Evolutionary conservation across 2,113 vertebrate species (phyloP).

Genomic region (Nothoprocta perdicaria): DNA sequence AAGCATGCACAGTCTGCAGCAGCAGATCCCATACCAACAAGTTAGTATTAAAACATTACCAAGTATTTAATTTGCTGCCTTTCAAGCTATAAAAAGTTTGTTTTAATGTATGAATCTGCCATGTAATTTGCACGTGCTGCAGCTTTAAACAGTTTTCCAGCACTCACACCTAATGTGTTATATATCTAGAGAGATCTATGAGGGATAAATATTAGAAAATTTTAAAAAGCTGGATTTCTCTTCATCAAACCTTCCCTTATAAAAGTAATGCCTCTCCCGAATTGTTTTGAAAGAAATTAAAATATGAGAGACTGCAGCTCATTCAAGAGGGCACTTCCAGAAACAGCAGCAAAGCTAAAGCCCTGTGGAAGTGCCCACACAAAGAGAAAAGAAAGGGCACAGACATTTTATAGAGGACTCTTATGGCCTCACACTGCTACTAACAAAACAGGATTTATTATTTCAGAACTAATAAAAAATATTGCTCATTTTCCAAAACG

Average conservation of each 20-base stretch:
- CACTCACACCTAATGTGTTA: neutral
- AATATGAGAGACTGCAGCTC: neutral
- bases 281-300: neutral
- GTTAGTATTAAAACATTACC: neutral
- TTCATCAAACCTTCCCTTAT: neutral
- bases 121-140: accelerated
- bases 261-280: neutral
- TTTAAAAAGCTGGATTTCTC: neutral
- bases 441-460: neutral
- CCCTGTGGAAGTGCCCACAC: accelerated
- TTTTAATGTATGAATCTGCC: neutral
- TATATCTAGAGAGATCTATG: neutral
- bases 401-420: accelerated
- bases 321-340: neutral
- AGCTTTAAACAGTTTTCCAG: neutral
- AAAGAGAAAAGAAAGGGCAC: neutral
- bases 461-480: neutral
- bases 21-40: neutral
- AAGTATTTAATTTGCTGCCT: neutral
- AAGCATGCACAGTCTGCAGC: neutral
- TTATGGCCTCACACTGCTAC: neutral
- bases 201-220: neutral
- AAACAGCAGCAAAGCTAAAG: neutral
- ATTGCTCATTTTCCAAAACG: neutral
- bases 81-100: neutral